Base-by-base conservation (phyloP, 2,113 vertebrate species). In the Chelonoidis abingdonii region DNA sequence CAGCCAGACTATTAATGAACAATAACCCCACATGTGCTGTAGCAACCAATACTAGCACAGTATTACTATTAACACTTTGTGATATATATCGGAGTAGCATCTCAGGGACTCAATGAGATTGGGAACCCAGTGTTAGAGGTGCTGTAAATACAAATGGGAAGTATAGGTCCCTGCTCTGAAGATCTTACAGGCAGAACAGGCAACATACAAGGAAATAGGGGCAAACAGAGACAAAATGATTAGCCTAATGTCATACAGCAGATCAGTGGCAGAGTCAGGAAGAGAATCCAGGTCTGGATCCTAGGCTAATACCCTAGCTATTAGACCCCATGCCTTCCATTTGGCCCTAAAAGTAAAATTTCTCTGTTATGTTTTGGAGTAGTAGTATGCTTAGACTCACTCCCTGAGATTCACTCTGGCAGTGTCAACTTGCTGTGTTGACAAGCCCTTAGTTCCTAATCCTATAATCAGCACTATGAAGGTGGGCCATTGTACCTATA, bases 201-300 rank as follows among this genome's bases (percentile, higher is more conserved):
- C 1, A 56, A 76, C 21, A 44, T 38, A 76, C 12, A 44, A 76
- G 38, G 72, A 10, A 44, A 19, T 8, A 25, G 76, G 2, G 14
- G 76, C 2, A 12, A 6, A 80, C 11, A 31, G 65, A 10, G 6
- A 53, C 52, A 5, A 52, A 52, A 2, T 22, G 50, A 57, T 21
- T 47, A 41, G 7, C 17, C 44, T 81, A 1, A 0, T 81, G 25
- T 35, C 81, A n/a, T 0, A 2, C 4, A 80, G 2, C 16, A 88
- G 72, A 83, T 86, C 31, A 82, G 86, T 24, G 52, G 12, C 59
- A 89, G 81, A 50, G 69, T 1, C 21, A 21, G n/a, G 69, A 31
- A 41, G 53, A 86, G 81, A 93, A 83, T 2, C 17, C 56, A 86
- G 38, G 1, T 8, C 12, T 80, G 31, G 78, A 94, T 24, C 21